Percentiles rank a stretch among this genome's conserved stretches.
These are phyloP conservation scores for Aphrophora alni DNA, from an alignment of 2,888 invertebrate genomes.

Conservation along the genomic window DNA sequence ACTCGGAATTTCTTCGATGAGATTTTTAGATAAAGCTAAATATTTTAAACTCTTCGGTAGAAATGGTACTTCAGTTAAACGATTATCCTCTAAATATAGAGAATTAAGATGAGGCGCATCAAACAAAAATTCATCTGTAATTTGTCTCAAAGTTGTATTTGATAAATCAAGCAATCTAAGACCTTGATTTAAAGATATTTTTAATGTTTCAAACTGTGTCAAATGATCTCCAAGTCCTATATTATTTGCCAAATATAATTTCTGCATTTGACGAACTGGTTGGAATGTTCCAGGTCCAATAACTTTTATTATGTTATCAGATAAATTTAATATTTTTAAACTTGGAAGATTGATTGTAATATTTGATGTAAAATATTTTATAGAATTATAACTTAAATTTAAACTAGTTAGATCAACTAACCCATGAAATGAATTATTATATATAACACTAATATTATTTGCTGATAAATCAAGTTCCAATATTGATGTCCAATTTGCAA, in stretches of 20 bases:
- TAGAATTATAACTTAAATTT: not conserved
- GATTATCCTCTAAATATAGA: conserved; percentile 15
- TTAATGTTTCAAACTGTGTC: not conserved
- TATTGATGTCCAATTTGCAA: conserved; percentile 23
- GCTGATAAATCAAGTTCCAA: conserved; percentile 16
- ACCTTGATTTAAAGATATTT: conserved; percentile 13
- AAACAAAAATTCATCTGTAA: conserved; percentile 12
- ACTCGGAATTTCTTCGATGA: conserved; percentile 1
- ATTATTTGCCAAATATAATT: conserved; percentile 23
- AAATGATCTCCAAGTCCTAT: conserved; percentile 3
- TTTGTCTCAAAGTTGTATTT: conserved; percentile 10
- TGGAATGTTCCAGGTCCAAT: conserved; percentile 12
- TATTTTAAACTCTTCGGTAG: conserved; percentile 17
- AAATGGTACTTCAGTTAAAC: not conserved
- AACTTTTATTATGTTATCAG: conserved; percentile 15
- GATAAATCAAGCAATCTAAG: conserved; percentile 7
- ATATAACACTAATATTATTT: conserved; percentile 15
- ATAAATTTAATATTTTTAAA: conserved; percentile 10
- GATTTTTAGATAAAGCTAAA: conserved; percentile 15
- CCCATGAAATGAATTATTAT: conserved; percentile 15
- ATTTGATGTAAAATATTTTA: conserved; percentile 20
- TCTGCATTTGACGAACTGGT: not conserved
- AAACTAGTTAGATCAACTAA: conserved; percentile 11
- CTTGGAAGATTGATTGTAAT: conserved; percentile 14
- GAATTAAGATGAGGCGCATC: conserved; percentile 2